phyloP scores from a whole-genome alignment of 2,113 vertebrate species.

The Atlantisia rogersi region DNA sequence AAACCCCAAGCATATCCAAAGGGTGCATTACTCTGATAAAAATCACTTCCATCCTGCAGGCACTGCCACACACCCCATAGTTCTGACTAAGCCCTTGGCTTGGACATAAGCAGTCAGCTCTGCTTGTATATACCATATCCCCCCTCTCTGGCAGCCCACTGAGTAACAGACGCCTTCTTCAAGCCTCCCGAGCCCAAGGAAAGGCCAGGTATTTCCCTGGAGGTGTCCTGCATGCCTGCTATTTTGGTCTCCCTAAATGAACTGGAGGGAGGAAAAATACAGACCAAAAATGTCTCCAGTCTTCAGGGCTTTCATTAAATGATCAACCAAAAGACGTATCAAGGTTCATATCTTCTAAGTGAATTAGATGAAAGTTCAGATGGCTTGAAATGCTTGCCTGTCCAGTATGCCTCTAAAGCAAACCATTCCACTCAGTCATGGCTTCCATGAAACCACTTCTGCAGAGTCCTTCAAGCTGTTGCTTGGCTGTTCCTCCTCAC shows the following conservation, averaged over 20 bases:
- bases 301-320: neutral
- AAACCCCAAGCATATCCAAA: neutral
- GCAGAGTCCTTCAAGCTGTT: neutral
- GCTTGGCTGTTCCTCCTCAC: neutral
- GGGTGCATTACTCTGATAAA: neutral
- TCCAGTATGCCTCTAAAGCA: neutral
- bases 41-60: neutral
- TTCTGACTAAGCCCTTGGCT: neutral
- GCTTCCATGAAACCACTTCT: neutral
- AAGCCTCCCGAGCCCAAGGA: neutral
- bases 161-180: neutral
- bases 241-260: neutral
- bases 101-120: neutral
- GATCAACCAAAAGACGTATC: neutral
- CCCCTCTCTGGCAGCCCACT: neutral
- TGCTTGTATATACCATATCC: neutral
- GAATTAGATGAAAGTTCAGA: neutral
- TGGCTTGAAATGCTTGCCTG: neutral
- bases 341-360: neutral
- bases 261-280: neutral
- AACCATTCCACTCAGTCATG: neutral
- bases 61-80: fast-evolving
- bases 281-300: neutral
- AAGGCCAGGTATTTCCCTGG: neutral
- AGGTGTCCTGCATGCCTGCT: neutral